Evolutionary conservation across 2,888 invertebrate genomes (phyloP).

Genomic region (Athripsodes cinereus): DNA sequence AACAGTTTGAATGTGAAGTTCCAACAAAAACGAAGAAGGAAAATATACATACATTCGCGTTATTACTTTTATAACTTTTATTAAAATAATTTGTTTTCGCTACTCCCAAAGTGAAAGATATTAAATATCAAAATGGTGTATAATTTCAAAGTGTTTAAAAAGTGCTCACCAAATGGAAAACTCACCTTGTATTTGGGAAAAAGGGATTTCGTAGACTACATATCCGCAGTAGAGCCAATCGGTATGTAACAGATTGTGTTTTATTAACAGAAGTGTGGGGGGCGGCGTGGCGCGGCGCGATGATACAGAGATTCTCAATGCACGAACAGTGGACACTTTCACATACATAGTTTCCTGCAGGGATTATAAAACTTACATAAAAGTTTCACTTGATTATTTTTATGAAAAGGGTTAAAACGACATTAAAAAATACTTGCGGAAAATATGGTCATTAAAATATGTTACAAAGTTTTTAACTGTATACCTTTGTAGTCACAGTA

Average conservation of each 20-base stretch:
- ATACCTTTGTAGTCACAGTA: too few relatives aligned
- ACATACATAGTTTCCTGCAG: too few relatives aligned
- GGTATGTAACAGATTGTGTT: constrained; percentile 47
- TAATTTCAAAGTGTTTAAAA: constrained; percentile 88
- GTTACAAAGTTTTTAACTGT: too few relatives aligned
- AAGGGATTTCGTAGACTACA: constrained; percentile 83
- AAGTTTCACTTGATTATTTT: too few relatives aligned
- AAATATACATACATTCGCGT: neutral
- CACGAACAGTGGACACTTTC: too few relatives aligned
- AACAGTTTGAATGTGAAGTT: neutral
- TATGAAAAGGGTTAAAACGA: too few relatives aligned
- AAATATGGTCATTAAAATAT: too few relatives aligned
- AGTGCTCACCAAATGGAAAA: constrained; percentile 83
- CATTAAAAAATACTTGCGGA: too few relatives aligned
- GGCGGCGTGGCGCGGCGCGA: neutral
- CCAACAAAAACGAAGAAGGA: neutral
- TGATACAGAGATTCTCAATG: too few relatives aligned
- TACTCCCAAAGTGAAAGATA: neutral
- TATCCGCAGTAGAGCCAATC: constrained; percentile 79
- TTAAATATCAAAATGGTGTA: constrained; percentile 63
- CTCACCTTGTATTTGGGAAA: constrained; percentile 80
- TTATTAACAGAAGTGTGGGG: neutral
- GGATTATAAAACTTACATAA: too few relatives aligned
- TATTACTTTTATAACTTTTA: too few relatives aligned
- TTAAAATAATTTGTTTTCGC: too few relatives aligned